A percentile compares a stretch with the other conserved stretches of the same genome.
These are phyloP conservation scores for Eupithecia exiguata DNA, from an alignment of 2,888 invertebrate species.

Conservation along the genomic window DNA sequence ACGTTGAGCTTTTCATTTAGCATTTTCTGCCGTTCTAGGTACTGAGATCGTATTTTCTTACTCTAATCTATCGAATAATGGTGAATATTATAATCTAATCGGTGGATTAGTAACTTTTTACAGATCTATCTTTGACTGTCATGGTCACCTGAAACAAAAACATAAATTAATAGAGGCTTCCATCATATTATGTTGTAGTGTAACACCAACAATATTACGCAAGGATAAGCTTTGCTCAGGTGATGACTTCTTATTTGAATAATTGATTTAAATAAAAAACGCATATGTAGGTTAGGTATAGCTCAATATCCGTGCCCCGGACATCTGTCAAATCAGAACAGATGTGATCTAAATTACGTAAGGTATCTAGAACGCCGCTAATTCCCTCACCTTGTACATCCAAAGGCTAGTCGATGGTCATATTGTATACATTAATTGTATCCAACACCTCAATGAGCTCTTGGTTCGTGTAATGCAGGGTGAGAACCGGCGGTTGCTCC, in stretches of 20 bases:
- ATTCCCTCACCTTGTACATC: background rate
- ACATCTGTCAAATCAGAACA: background rate
- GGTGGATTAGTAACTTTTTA: background rate
- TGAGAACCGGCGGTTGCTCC: conserved; percentile 14
- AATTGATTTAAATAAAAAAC: background rate
- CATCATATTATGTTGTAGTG: background rate
- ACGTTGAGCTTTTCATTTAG: no score
- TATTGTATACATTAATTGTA: background rate
- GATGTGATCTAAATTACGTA: background rate
- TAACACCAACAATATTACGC: background rate
- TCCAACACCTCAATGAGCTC: background rate
- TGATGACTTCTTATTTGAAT: background rate
- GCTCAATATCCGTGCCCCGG: background rate
- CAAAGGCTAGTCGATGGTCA: background rate
- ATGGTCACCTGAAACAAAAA: background rate
- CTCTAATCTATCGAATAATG: no score
- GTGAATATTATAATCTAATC: background rate
- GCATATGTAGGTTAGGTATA: background rate
- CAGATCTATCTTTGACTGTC: background rate
- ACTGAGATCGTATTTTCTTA: background rate
- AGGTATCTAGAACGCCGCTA: background rate
- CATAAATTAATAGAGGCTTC: background rate
- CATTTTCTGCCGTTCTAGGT: background rate
- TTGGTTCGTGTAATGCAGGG: conserved; percentile 10
- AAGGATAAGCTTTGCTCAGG: background rate